Evolutionary conservation across 2,888 invertebrate genomes (phyloP).

Genomic region (Napeogenes sylphis): DNA sequence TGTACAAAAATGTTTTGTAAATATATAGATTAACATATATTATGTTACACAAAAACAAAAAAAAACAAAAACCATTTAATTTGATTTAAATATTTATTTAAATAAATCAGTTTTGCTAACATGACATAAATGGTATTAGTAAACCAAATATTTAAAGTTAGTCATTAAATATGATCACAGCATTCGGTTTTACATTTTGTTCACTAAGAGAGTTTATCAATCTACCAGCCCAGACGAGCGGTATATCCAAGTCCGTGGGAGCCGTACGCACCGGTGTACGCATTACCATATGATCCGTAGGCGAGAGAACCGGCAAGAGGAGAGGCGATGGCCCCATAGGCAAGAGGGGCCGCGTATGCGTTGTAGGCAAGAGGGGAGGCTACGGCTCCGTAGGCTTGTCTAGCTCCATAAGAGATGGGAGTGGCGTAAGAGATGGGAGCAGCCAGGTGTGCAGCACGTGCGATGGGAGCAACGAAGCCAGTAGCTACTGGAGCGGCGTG

Average conservation of each 20-base stretch:
- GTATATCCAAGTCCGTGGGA: constrained; percentile 43
- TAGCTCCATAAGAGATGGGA: not conserved
- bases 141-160: too few relatives aligned
- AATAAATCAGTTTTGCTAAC: too few relatives aligned
- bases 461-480: not conserved
- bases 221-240: constrained; percentile 34
- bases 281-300: constrained; percentile 20
- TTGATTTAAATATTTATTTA: too few relatives aligned
- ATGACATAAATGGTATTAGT: too few relatives aligned
- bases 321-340: constrained; percentile 29
- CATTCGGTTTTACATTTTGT: constrained; percentile 8
- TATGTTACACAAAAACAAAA: too few relatives aligned
- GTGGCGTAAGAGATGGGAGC: not conserved
- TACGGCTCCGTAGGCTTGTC: constrained; percentile 1
- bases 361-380: constrained; percentile 11
- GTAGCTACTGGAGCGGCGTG: constrained; percentile 22
- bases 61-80: too few relatives aligned
- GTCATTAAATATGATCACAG: constrained; percentile 13
- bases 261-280: constrained; percentile 27
- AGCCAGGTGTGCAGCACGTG: not conserved
- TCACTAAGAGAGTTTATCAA: not conserved
- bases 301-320: constrained; percentile 14
- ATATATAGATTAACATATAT: too few relatives aligned
- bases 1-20: too few relatives aligned
- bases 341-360: constrained; percentile 27